Evolutionary conservation across 2,113 vertebrate genomes (phyloP).

Genomic region (Chaetura pelagica): DNA sequence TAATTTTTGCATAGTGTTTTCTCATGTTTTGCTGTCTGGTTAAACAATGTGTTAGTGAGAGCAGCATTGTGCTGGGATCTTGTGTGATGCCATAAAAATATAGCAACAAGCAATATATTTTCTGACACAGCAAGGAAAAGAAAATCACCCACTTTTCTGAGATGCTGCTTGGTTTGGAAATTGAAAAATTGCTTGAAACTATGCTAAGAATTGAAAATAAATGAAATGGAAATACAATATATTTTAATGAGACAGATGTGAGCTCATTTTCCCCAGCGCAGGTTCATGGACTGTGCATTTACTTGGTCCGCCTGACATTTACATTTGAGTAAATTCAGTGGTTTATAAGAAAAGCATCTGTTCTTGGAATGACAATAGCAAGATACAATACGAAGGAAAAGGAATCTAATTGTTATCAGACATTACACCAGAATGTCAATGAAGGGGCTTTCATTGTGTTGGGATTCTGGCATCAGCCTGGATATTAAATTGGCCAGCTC

Average conservation of each 20-base stretch:
- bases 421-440: slow-evolving; percentile 60
- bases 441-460: slow-evolving; percentile 44
- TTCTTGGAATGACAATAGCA: slow-evolving; percentile 70
- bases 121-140: neutral
- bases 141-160: neutral
- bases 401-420: slow-evolving; percentile 66
- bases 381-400: slow-evolving; percentile 48
- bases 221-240: slow-evolving; percentile 65
- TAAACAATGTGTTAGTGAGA: neutral
- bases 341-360: slow-evolving; percentile 73
- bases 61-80: neutral
- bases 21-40: neutral
- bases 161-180: slow-evolving; percentile 26
- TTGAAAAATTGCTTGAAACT: slow-evolving; percentile 60
- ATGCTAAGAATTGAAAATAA: slow-evolving; percentile 62
- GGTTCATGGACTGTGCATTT: slow-evolving; percentile 57
- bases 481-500: slow-evolving; percentile 64
- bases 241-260: slow-evolving; percentile 72
- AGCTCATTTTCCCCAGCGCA: slow-evolving; percentile 40
- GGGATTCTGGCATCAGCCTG: slow-evolving; percentile 46
- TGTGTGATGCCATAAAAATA: neutral
- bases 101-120: neutral
- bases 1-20: neutral
- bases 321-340: slow-evolving; percentile 72
- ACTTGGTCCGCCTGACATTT: slow-evolving; percentile 67